Conservation (phyloP, 2,797 vertebrate species). For the Alectoris magna region DNA sequence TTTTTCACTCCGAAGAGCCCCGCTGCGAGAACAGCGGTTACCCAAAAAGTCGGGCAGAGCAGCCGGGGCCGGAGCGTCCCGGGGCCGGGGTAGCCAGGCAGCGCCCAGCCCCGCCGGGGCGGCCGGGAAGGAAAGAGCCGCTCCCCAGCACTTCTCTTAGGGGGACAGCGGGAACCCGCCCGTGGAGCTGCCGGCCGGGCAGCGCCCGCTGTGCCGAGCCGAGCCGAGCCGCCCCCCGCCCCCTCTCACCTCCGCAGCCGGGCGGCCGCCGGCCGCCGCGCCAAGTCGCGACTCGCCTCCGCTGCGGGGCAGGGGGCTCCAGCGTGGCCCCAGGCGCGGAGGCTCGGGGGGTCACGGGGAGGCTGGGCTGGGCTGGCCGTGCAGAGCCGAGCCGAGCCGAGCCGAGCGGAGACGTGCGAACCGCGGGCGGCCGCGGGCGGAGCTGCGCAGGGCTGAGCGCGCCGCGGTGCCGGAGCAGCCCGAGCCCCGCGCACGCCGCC, state of each 20-base stretch:
- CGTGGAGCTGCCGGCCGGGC: neutral
- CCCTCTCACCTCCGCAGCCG: constrained; percentile 55
- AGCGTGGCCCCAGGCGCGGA: constrained; percentile 58
- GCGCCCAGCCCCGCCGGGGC: constrained; percentile 46
- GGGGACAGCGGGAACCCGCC: neutral
- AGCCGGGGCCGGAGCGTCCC: constrained; percentile 4
- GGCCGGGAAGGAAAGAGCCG: neutral
- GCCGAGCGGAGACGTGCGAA: constrained; percentile 78
- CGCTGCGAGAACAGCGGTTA: neutral
- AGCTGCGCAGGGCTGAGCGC: constrained; percentile 81
- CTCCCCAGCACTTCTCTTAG: neutral
- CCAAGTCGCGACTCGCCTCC: constrained; percentile 70
- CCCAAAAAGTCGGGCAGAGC: neutral
- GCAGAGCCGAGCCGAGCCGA: constrained; percentile 62
- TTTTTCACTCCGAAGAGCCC: too few relatives aligned
- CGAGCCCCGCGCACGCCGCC: constrained; percentile 84
- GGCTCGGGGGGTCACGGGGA: neutral
- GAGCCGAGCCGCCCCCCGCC: constrained; percentile 30
- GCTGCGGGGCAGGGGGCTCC: constrained; percentile 72
- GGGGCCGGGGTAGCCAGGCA: neutral
- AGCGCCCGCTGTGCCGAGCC: neutral
- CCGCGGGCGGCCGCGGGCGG: constrained; percentile 55
- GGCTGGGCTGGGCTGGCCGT: neutral
- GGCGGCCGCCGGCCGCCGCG: constrained; percentile 36
- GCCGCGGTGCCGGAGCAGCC: constrained; percentile 85